phyloP scores from a whole-genome alignment of 1,140 invertebrate genomes.

The Dendrolimus kikuchii region DNA sequence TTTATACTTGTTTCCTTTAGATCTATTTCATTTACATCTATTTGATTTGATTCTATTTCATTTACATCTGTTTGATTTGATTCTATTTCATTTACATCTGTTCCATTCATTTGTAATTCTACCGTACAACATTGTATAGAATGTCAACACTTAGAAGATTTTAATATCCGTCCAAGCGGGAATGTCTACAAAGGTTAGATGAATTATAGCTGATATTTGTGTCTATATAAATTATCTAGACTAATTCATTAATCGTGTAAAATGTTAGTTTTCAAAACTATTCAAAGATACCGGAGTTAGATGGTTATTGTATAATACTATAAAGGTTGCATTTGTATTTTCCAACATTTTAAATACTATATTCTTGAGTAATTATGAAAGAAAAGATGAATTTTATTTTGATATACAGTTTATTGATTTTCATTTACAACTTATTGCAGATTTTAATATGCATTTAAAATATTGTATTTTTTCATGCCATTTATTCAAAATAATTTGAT shows the following conservation, averaged over 20 bases:
- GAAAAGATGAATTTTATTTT: too few species aligned
- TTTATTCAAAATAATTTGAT: too few species aligned
- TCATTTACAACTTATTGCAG: too few species aligned
- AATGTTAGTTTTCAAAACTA: conserved; percentile 24
- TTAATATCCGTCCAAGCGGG: conserved; percentile 55
- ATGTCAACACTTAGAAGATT: conserved; percentile 19
- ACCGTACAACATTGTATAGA: conserved; percentile 17
- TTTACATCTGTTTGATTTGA: background rate
- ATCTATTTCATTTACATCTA: conserved; percentile 1
- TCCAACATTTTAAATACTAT: too few species aligned
- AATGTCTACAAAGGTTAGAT: conserved; percentile 31
- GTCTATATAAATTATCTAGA: conserved; percentile 31
- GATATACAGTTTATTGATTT: too few species aligned
- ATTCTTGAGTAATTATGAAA: too few species aligned
- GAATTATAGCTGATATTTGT: conserved; percentile 25
- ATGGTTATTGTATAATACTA: conserved; percentile 7
- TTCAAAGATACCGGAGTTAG: conserved; percentile 25
- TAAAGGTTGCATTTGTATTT: conserved; percentile 2
- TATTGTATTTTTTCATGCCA: too few species aligned
- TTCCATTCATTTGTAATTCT: background rate
- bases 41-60: conserved; percentile 5
- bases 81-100: background rate
- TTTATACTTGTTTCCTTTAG: background rate
- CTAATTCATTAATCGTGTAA: conserved; percentile 26
- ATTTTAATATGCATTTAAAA: too few species aligned